Evolutionary conservation across 2,888 invertebrate genomes (phyloP).

Genomic region (Platycnemis pennipes): DNA sequence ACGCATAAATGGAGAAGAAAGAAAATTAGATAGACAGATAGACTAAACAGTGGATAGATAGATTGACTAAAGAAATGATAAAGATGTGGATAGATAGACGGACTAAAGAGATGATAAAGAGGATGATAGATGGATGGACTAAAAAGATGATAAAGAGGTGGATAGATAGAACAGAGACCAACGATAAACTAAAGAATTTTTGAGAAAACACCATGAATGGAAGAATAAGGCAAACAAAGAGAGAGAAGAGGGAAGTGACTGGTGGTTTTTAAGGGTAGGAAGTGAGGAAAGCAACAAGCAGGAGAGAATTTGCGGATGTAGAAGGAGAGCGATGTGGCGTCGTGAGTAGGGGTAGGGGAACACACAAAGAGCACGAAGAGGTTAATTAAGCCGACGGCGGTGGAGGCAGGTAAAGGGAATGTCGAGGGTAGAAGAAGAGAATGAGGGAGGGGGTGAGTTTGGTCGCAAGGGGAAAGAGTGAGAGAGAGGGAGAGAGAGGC

Average conservation of each 20-base stretch:
- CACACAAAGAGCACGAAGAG: neutral
- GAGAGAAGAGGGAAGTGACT: neutral
- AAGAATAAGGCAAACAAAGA: neutral
- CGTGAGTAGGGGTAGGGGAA: neutral
- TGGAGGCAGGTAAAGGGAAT: constrained; percentile 22
- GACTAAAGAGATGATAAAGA: no score
- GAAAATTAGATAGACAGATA: no score
- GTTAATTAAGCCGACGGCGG: neutral
- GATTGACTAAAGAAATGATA: no score
- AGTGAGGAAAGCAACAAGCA: neutral
- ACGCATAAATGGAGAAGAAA: no score
- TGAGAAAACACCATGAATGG: no score
- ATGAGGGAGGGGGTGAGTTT: neutral
- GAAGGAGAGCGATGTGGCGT: neutral
- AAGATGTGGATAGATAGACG: no score
- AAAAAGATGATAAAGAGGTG: no score
- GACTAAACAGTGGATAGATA: no score
- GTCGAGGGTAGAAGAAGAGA: neutral
- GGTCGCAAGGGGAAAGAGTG: neutral
- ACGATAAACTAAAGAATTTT: no score
- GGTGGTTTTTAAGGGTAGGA: neutral
- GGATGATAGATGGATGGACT: no score
- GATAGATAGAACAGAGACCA: no score
- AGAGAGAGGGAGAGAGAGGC: neutral
- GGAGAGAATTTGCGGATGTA: neutral